Evolutionary conservation across 2,888 invertebrate genomes (phyloP).

Genomic region (Drosophila rubida): DNA sequence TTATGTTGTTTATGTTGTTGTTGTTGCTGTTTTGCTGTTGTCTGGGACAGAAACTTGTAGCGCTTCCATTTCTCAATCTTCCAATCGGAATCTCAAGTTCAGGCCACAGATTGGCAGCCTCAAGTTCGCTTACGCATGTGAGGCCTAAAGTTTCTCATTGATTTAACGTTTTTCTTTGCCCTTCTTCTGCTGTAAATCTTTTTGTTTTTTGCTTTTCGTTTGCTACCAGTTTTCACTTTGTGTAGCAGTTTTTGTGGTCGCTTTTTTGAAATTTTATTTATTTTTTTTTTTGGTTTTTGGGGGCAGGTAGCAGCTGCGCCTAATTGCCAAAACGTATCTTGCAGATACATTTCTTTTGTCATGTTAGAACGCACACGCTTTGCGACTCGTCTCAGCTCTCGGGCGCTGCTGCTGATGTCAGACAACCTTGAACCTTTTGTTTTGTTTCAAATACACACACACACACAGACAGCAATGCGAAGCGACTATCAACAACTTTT

Average conservation of each 20-base stretch:
- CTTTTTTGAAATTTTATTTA: constrained; percentile 13
- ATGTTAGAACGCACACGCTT: constrained; percentile 61
- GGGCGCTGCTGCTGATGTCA: constrained; percentile 62
- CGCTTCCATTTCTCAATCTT: constrained; percentile 57
- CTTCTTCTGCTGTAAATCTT: no score
- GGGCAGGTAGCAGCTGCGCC: constrained; percentile 76
- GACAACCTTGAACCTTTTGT: constrained; percentile 76
- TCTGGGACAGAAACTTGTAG: constrained; percentile 66
- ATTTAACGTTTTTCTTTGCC: constrained; percentile 19
- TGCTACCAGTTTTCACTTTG: constrained; percentile 40
- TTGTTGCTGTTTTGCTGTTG: no score
- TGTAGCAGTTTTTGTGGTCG: constrained; percentile 16
- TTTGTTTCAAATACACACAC: constrained; percentile 47
- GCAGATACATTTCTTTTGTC: constrained; percentile 77
- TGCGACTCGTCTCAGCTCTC: neutral
- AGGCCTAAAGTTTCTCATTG: constrained; percentile 46
- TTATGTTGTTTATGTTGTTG: constrained; percentile 1
- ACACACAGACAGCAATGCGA: neutral
- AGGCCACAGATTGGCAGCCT: constrained; percentile 49
- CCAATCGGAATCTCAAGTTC: constrained; percentile 62
- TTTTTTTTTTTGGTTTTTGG: constrained; percentile 17
- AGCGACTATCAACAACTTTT: constrained; percentile 68
- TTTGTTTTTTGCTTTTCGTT: neutral
- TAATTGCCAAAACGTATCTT: constrained; percentile 72
- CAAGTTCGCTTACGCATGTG: constrained; percentile 50